Evolutionary conservation across 1,140 invertebrate species (phyloP), one percentile per base, ranked within the genome.

Genomic region (Cotesia glomerata): DNA sequence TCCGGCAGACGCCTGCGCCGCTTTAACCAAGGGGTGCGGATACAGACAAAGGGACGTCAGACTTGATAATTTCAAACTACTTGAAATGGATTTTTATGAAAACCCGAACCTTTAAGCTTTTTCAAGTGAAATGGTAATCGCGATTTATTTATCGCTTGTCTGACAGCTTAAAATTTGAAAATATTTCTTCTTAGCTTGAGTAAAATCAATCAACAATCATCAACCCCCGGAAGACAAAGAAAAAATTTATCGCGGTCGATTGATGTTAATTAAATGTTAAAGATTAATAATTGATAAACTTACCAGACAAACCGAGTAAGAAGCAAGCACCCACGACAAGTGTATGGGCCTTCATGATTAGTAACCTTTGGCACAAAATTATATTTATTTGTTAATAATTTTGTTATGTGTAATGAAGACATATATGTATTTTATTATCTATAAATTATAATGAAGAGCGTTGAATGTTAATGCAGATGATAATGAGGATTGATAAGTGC

Each of bases 301-400:
- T 77, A 82, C 81, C 78, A 54, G 70, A 74, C 63, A 73, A 69
- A 61, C 74, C 72, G 64, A 80, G 74, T 74, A 80, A 65, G 75
- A 80, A 71, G 74, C 72, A 75, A 74, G 73, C 69, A 73, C 76
- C 74, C 67, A 78, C 71, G 63, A 81, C 59, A 59, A 77, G 26
- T n/a, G 75, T 64, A 11, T 75, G 76, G 64, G 68, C 73, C 80
- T 80, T 83, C 74, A 75, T 80, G 64, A 39, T 73, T 68, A 51
- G 26, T 26, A 26, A 45, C 52, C 69, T 71, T 63, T 75, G 18
- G 56, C 66, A 54, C 52, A 16, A 26, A 45, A 45, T 45, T 32
- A 32, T 52, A 51, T 11, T 52, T 45, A 64, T 45, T 39, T 18
- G 62, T n/a, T 36, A 52, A n/a, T 49, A 39, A 65, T 66, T 26